Evolutionary conservation across 1,140 invertebrate species (phyloP), one percentile per base, ranked within the genome.

Genomic region (Drosophila grimshawi): DNA sequence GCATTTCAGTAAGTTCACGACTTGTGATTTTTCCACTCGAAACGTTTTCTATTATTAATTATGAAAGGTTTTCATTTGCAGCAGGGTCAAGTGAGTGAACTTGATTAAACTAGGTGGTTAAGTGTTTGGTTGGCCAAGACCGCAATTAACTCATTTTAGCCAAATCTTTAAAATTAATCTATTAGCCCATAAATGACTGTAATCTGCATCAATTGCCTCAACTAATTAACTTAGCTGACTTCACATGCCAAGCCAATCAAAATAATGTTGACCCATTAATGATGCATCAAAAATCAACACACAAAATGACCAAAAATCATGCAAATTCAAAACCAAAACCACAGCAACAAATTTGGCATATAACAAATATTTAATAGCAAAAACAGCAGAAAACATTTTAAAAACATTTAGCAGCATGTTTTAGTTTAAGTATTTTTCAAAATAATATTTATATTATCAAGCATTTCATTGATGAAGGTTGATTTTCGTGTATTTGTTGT

Each of bases 1-100:
- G 53, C 52, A 75, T 85, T 19, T 71, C 56, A 75, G 69, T 78
- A 69, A 52, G 67, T 78, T 86, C 81, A 86, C 81, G 81, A 81
- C 68, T 86, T 81, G 63, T 72, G 63, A 86, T 63, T 86, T 86
- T 86, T 86, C 71, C 64, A 76, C 79, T 76, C 55, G 76, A 88
- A 67, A 63, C 64, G 52, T 64, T 73, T 86, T 73, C 67, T 60
- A 55, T 86, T 72, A 79, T 86, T 81, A 86, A 86, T 86, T 79
- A 86, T 81, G 11, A 60, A 67, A 52, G 35, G 41, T 46, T 61
- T 74, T 77, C 57, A 68, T 49, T 30, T 59, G 30, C 69, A 66
- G 53, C 27, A 39, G 19, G 4, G 27, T 33, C n/a, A 27, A 46
- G 48, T 10, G 39, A 57, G 48, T 30, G 10, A 43, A 45, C 29